Evolutionary conservation across 2,888 invertebrate genomes (phyloP).

Genomic region (Phasia obesa): DNA sequence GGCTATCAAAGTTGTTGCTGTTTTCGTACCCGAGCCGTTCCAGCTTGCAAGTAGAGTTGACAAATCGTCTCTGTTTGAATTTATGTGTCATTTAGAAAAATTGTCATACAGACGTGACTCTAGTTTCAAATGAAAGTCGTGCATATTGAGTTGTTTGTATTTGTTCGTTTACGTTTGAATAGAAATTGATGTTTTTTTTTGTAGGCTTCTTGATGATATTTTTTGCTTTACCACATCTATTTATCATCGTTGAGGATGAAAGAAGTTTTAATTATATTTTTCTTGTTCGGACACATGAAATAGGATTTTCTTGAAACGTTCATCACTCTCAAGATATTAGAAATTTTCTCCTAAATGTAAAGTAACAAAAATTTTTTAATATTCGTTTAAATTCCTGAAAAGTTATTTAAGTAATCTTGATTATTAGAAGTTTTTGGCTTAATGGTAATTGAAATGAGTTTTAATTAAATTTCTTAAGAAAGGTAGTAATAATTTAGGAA

Average conservation of each 20-base stretch:
- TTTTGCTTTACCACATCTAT: not conserved
- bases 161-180: constrained; percentile 6
- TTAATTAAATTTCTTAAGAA: too few species aligned
- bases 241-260: constrained; percentile 15
- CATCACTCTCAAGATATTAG: too few species aligned
- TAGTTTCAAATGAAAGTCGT: constrained; percentile 62
- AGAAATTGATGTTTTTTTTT: constrained; percentile 35
- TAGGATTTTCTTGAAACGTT: not conserved
- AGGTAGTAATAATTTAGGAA: too few species aligned
- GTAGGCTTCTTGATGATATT: constrained; percentile 7
- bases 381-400: not conserved
- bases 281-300: constrained; percentile 6
- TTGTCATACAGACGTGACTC: constrained; percentile 64
- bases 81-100: constrained; percentile 61
- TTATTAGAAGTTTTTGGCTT: too few species aligned
- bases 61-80: constrained; percentile 58
- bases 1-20: not conserved
- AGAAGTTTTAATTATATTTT: constrained; percentile 36
- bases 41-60: constrained; percentile 58
- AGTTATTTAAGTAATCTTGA: too few species aligned
- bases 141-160: constrained; percentile 52
- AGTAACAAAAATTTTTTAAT: not conserved
- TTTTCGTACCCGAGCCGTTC: constrained; percentile 14
- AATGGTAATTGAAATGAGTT: too few species aligned
- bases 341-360: too few species aligned